These are phyloP conservation scores for Beris morrisii DNA, from an alignment of 2,888 invertebrate genomes.

Conservation along the genomic window DNA sequence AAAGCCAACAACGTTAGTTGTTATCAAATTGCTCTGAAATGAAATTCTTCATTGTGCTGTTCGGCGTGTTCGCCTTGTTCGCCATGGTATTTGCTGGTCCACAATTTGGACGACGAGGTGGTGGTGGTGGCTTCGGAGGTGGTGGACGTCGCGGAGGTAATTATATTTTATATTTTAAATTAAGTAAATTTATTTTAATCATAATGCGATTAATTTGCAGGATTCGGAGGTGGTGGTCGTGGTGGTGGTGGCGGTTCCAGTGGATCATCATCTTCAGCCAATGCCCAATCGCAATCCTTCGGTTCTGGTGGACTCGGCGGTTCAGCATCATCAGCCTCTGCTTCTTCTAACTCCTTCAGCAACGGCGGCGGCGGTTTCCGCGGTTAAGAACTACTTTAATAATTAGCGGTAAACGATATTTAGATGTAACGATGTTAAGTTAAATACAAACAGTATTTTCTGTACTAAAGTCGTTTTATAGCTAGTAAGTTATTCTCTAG, in stretches of 20 bases:
- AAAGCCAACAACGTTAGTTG: slow-evolving; percentile 2
- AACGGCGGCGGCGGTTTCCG: not conserved
- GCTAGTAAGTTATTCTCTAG: no score
- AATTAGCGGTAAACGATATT: no score
- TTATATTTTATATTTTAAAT: not conserved
- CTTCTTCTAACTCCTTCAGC: slow-evolving; percentile 8
- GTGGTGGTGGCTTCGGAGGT: not conserved
- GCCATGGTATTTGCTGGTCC: slow-evolving; percentile 19
- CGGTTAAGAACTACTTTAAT: no score
- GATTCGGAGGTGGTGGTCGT: slow-evolving; percentile 1
- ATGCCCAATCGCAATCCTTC: slow-evolving; percentile 25
- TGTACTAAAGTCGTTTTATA: no score
- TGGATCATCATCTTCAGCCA: slow-evolving; percentile 20
- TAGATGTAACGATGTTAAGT: no score
- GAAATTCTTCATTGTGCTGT: slow-evolving; percentile 15
- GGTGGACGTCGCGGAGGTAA: slow-evolving; percentile 6
- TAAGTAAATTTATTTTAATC: no score
- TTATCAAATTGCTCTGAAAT: not conserved
- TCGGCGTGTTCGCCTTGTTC: slow-evolving; percentile 12
- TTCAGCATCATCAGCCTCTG: slow-evolving; percentile 15
- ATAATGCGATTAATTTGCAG: not conserved
- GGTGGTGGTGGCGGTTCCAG: slow-evolving; percentile 22
- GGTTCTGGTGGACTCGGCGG: slow-evolving; percentile 15
- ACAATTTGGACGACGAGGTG: slow-evolving; percentile 16
- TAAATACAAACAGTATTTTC: no score